Conservation (phyloP, 37 sponge, comb jelly and placozoan genomes). For the Spongilla lacustris region DNA sequence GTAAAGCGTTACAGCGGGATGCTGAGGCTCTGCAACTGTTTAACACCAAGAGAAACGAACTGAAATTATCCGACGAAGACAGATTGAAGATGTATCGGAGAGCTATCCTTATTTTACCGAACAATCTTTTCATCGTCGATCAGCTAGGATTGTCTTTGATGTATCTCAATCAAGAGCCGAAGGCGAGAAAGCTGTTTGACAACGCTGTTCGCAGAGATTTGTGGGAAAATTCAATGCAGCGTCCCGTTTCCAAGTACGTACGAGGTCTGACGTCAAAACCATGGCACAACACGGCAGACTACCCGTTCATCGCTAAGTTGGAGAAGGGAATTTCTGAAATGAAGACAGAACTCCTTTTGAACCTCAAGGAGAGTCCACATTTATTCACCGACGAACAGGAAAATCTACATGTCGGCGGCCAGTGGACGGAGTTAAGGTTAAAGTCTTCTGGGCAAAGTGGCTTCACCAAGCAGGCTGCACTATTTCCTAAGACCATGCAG, state of each 20-base stretch:
- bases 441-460: conserved; percentile 80
- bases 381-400: conserved; percentile 86
- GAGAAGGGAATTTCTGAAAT: conserved; percentile 75
- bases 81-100: conserved; percentile 70
- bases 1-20: conserved; percentile 69
- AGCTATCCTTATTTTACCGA: conserved; percentile 84
- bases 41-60: conserved; percentile 71
- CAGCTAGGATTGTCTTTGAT: conserved; percentile 84
- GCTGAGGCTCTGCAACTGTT: conserved; percentile 63
- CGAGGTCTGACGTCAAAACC: conserved; percentile 75
- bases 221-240: conserved; percentile 88
- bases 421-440: conserved; percentile 87
- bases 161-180: conserved; percentile 33
- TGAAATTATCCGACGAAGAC: conserved; percentile 74
- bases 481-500: conserved; percentile 76
- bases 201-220: conserved; percentile 82
- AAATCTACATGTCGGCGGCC: conserved; percentile 88
- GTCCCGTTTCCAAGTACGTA: conserved; percentile 90
- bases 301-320: conserved; percentile 72
- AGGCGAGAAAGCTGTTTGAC: conserved; percentile 67
- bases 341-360: conserved; percentile 60
- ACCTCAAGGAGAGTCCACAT: conserved; percentile 44
- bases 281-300: conserved; percentile 79
- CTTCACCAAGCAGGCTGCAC: conserved; percentile 57
- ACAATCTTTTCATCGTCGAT: conserved; percentile 86